Percentiles rank a stretch among this genome's conserved stretches.
Evolutionary conservation across 2,888 invertebrate genomes (phyloP).

Genomic region (Odiellus spinosus): DNA sequence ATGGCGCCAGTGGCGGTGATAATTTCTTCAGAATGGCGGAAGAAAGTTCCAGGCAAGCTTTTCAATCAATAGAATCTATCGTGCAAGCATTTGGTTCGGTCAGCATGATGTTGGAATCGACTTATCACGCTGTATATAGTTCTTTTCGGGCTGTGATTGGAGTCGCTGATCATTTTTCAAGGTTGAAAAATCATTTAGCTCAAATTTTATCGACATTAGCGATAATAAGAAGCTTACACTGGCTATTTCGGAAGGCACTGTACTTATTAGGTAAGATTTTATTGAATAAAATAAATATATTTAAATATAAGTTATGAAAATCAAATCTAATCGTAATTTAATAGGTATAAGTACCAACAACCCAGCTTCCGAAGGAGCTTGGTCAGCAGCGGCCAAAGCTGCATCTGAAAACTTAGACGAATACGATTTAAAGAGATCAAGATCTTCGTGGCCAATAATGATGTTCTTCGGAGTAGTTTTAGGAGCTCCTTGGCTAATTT

Average conservation of each 20-base stretch:
- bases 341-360: constrained; percentile 27
- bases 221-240: constrained; percentile 57
- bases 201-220: constrained; percentile 78
- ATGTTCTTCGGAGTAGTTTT: constrained; percentile 75
- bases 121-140: constrained; percentile 84
- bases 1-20: constrained; percentile 6
- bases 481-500: constrained; percentile 80
- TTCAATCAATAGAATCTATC: constrained; percentile 82
- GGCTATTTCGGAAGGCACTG: constrained; percentile 60
- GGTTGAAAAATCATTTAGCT: constrained; percentile 61
- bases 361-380: constrained; percentile 27
- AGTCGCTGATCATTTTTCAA: constrained; percentile 85
- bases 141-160: constrained; percentile 89
- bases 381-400: constrained; percentile 24
- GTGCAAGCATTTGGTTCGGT: constrained; percentile 82
- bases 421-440: constrained; percentile 1
- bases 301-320: not conserved
- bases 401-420: not conserved
- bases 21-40: constrained; percentile 70
- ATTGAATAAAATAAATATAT: constrained; percentile 22
- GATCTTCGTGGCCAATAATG: constrained; percentile 67
- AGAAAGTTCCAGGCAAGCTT: constrained; percentile 78
- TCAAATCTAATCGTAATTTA: constrained; percentile 1
- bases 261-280: constrained; percentile 43
- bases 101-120: constrained; percentile 91